Conservation (phyloP, 1,140 invertebrate species). For the Potamilus streckersoni region DNA sequence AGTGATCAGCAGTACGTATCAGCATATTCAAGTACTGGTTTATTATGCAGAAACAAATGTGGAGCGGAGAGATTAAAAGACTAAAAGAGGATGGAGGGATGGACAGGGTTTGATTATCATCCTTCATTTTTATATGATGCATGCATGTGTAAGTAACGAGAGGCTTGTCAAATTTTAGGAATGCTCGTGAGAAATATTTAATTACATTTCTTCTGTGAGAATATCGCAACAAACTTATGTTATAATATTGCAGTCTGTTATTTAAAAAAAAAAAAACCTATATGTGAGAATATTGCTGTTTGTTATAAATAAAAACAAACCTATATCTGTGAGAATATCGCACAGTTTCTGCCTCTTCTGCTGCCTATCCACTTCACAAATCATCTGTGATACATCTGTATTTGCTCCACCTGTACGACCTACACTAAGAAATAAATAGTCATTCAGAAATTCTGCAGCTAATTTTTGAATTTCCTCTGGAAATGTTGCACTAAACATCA, state of each 20-base stretch:
- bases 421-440: slow-evolving; percentile 86
- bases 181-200: no score
- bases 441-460: slow-evolving; percentile 79
- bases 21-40: no score
- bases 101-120: no score
- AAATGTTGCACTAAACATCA: slow-evolving; percentile 96
- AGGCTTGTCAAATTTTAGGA: no score
- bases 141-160: no score
- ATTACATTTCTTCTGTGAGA: slow-evolving; percentile 69
- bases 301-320: slow-evolving; percentile 53
- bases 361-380: slow-evolving; percentile 77
- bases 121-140: no score
- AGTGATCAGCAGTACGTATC: no score
- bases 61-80: no score
- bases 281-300: slow-evolving; percentile 80
- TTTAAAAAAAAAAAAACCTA: slow-evolving; percentile 64
- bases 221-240: slow-evolving; percentile 75
- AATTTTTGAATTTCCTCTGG: slow-evolving; percentile 84
- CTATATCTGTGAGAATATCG: slow-evolving; percentile 76
- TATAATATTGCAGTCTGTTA: slow-evolving; percentile 75
- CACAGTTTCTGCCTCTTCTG: slow-evolving; percentile 82
- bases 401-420: slow-evolving; percentile 92
- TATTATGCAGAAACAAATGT: no score
- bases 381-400: slow-evolving; percentile 86
- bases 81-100: no score